Base-by-base conservation (phyloP, 2,113 vertebrate genomes). In the Muntiacus muntjak region DNA sequence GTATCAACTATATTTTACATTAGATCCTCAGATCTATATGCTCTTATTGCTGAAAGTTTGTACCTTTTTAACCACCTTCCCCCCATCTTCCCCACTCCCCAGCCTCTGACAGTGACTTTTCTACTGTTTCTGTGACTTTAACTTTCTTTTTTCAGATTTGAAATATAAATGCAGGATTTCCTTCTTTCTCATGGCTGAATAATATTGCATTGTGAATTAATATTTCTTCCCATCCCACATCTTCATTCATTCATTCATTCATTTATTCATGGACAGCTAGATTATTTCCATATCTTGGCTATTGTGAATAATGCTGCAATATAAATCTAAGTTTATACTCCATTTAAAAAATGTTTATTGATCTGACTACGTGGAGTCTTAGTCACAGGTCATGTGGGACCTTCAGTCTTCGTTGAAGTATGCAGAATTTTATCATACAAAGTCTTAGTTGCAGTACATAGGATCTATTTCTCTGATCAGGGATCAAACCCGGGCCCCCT, bases 401-500 rank as follows among this genome's bases (percentile, higher is more conserved):
- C 71, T 76, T 76, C 36, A 76, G 71, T 76, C 36, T 43, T 76
- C 1, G 0, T 14, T 43, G 71, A 40, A 76, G 21, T 76, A 14
- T 26, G 3, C 71, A 76, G 23, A 43, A 43, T 76, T 76, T 13
- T 43, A 43, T 74, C 71, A 76, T 26, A 21, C 0, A 3, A 43
- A 76, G 36, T 40, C 71, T 74, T 25, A 43, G 21, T 43, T 43
- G 23, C 0, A 0, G 71, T 3, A 76, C 71, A 40, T 40, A 5
- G n/a, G 19, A 26, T 76, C 36, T 43, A 74, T 6, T 74, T 74
- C 21, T 23, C 36, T 74, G 71, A 40, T 25, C 19, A 74, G 36
- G 36, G 23, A 25, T 76, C 36, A 7, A 43, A 76, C 36, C 23
- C 6, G 1, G 71, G 71, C 21, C 12, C 6, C 71, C 36, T 76